These are phyloP conservation scores for Hymenopus coronatus DNA, from an alignment of 2,888 invertebrate species.

Conservation along the genomic window DNA sequence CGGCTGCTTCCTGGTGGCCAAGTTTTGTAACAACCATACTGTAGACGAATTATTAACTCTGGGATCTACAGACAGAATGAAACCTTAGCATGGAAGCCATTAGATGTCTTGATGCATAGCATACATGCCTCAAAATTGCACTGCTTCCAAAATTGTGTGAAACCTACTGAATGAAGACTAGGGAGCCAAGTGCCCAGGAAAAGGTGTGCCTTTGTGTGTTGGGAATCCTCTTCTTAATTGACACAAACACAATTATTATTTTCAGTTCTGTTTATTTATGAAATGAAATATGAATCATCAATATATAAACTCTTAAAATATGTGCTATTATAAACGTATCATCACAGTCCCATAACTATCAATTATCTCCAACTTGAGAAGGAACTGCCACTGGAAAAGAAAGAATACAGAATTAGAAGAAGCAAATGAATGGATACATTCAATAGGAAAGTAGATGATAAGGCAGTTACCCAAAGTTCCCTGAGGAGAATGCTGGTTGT, in stretches of 20 bases:
- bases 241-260: background rate
- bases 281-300: background rate
- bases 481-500: background rate
- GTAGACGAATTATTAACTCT: too few species aligned
- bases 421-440: background rate
- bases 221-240: too few species aligned
- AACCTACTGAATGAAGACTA: too few species aligned
- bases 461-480: slow-evolving; percentile 22
- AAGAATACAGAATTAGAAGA: background rate
- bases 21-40: too few species aligned
- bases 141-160: too few species aligned
- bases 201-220: too few species aligned
- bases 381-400: slow-evolving; percentile 30
- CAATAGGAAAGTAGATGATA: background rate
- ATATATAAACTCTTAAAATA: background rate
- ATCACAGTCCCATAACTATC: background rate
- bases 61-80: too few species aligned
- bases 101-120: too few species aligned
- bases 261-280: background rate
- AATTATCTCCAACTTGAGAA: slow-evolving; percentile 32
- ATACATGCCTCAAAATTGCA: too few species aligned
- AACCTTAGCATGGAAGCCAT: too few species aligned
- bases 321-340: background rate
- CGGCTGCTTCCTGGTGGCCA: too few species aligned
- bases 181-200: too few species aligned